Conservation (phyloP, 2,113 vertebrate species). For the Corydoras sp. region DNA sequence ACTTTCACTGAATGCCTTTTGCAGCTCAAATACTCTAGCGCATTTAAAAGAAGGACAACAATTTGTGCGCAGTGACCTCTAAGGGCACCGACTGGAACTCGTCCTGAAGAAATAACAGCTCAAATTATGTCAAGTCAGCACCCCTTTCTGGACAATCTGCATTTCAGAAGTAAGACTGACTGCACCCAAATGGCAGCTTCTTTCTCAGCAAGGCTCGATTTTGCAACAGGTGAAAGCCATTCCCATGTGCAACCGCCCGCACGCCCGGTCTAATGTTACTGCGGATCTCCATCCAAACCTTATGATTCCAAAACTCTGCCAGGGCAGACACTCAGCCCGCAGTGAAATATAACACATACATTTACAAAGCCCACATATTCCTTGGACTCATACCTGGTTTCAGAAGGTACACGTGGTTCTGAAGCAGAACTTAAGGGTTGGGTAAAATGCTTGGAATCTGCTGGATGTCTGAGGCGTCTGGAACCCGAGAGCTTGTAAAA, state of each 20-base stretch:
- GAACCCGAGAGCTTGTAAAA: neutral
- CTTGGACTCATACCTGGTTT: neutral
- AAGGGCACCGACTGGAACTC: slow-evolving; percentile 1
- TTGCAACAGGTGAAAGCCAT: slow-evolving; percentile 28
- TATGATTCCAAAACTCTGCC: slow-evolving; percentile 5
- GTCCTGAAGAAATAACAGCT: neutral
- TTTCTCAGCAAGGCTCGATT: slow-evolving; percentile 22
- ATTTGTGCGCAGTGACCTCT: slow-evolving; percentile 8
- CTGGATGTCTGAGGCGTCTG: neutral
- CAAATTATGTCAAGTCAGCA: slow-evolving; percentile 6
- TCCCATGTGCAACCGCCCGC: slow-evolving; percentile 15
- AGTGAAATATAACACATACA: neutral
- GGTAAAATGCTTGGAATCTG: neutral
- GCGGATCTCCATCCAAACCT: slow-evolving; percentile 10
- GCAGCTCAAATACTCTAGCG: too few relatives aligned
- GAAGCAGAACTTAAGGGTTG: too few relatives aligned
- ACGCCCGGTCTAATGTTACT: slow-evolving; percentile 24
- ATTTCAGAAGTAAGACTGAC: slow-evolving; percentile 4
- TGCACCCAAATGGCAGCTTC: slow-evolving; percentile 10
- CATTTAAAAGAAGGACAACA: too few relatives aligned
- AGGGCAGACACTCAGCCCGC: neutral
- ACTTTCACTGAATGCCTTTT: too few relatives aligned
- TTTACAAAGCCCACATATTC: neutral
- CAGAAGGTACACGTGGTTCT: too few relatives aligned
- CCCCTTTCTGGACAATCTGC: neutral